A percentile compares a stretch with the other conserved stretches of the same genome.
These are phyloP conservation scores for Dascyllus trimaculatus DNA, from an alignment of 2,113 vertebrate species.

Conservation along the genomic window DNA sequence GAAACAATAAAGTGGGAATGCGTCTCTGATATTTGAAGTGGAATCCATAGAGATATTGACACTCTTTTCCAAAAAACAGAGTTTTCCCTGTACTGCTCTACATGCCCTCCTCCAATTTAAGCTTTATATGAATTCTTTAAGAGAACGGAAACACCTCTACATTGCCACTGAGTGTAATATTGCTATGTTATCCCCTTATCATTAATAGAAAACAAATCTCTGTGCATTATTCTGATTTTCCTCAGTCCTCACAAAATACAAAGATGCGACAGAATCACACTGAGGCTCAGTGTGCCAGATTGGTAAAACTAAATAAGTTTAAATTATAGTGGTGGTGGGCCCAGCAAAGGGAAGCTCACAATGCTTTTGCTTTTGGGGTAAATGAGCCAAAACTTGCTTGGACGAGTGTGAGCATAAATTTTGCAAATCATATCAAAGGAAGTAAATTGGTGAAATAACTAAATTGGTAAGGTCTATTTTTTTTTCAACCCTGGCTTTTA, in stretches of 20 bases:
- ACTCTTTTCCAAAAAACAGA: conserved; percentile 16
- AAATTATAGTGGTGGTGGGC: background rate
- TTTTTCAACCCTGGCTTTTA: conserved; percentile 34
- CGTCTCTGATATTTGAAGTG: conserved; percentile 36
- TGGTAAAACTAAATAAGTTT: background rate
- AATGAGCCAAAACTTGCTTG: conserved; percentile 26
- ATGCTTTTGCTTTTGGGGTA: conserved; percentile 27
- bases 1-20: conserved; percentile 37
- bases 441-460: conserved; percentile 69
- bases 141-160: conserved; percentile 29
- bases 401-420: conserved; percentile 34
- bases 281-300: background rate
- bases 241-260: conserved; percentile 2
- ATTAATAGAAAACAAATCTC: conserved; percentile 31
- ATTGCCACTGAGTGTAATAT: conserved; percentile 6
- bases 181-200: conserved; percentile 28
- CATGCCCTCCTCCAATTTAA: background rate
- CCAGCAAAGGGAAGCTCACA: background rate
- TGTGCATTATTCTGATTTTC: conserved; percentile 21
- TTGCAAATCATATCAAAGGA: conserved; percentile 49
- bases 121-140: conserved; percentile 35
- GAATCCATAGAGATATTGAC: conserved; percentile 32
- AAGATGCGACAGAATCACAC: background rate
- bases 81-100: background rate
- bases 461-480: conserved; percentile 59